These are phyloP conservation scores for Amphipyra tragopoginis DNA, from an alignment of 2,888 invertebrate species.

Conservation along the genomic window DNA sequence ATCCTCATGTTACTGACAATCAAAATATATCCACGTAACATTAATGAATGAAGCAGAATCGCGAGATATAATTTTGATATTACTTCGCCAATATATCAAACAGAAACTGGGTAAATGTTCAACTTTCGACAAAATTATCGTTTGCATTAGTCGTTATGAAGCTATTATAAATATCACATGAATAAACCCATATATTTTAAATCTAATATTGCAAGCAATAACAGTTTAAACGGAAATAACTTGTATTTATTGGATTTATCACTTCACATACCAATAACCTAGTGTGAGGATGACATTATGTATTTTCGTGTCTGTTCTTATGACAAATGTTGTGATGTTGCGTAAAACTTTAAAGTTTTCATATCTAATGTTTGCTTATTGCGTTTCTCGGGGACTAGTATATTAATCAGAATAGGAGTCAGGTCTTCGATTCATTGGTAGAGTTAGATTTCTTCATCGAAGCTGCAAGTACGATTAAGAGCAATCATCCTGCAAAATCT, in stretches of 20 bases:
- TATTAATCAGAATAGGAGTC: constrained; percentile 2
- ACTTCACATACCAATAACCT: constrained; percentile 45
- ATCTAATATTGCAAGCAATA: constrained; percentile 58
- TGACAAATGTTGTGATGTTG: constrained; percentile 36
- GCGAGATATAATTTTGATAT: constrained; percentile 37
- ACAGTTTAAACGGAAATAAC: constrained; percentile 57
- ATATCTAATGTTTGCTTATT: constrained; percentile 10
- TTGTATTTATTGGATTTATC: constrained; percentile 54
- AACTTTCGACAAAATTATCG: constrained; percentile 58
- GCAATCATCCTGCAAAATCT: too few relatives aligned
- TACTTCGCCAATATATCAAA: constrained; percentile 42
- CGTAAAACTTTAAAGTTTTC: constrained; percentile 11
- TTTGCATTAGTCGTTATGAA: constrained; percentile 59
- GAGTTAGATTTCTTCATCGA: too few relatives aligned
- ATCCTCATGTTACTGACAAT: constrained; percentile 29
- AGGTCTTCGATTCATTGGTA: too few relatives aligned
- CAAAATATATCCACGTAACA: constrained; percentile 17
- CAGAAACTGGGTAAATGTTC: constrained; percentile 52
- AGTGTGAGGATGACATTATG: constrained; percentile 40
- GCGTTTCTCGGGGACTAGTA: neutral
- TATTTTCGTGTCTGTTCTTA: constrained; percentile 34
- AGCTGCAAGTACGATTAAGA: too few relatives aligned
- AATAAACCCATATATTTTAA: constrained; percentile 56
- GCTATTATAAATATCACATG: constrained; percentile 60
- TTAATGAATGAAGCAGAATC: constrained; percentile 28